These are phyloP conservation scores for Mormyrops attenuatus DNA, from an alignment of 2,797 vertebrate species.

Conservation along the genomic window DNA sequence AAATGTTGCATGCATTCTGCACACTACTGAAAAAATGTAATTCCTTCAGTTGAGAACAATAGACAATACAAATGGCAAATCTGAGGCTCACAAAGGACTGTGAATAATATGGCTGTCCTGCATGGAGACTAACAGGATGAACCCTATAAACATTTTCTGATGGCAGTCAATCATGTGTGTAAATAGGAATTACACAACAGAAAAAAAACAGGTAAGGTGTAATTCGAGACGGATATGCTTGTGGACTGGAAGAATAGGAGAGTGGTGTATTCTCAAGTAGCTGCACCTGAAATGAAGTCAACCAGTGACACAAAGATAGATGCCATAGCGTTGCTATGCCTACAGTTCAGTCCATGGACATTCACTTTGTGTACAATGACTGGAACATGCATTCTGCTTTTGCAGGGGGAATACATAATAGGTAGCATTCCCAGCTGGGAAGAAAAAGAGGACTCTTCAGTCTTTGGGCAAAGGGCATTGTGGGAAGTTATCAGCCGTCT, in stretches of 20 bases:
- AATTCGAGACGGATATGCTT: neutral
- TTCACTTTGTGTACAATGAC: neutral
- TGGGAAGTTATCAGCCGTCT: slow-evolving; percentile 18
- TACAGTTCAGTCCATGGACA: neutral
- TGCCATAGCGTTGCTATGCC: neutral
- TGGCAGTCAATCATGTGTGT: neutral
- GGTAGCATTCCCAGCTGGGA: neutral
- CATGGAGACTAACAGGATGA: neutral
- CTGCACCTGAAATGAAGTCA: neutral
- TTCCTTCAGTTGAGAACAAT: slow-evolving; percentile 8
- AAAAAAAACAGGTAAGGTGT: neutral
- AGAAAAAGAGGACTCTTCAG: slow-evolving; percentile 1
- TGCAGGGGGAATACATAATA: slow-evolving; percentile 7
- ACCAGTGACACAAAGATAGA: neutral
- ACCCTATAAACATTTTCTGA: neutral
- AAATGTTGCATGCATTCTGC: neutral
- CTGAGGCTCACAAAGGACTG: neutral
- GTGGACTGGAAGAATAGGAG: neutral
- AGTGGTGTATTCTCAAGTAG: neutral
- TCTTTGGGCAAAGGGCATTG: slow-evolving; percentile 1
- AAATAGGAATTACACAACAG: neutral
- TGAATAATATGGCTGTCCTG: neutral
- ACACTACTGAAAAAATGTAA: slow-evolving; percentile 7
- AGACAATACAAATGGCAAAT: slow-evolving; percentile 8
- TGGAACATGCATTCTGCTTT: neutral